A percentile compares a stretch with the other conserved stretches of the same genome.
Evolutionary conservation across 2,797 vertebrate genomes (phyloP).

Genomic region (Anisognathus igniventris): DNA sequence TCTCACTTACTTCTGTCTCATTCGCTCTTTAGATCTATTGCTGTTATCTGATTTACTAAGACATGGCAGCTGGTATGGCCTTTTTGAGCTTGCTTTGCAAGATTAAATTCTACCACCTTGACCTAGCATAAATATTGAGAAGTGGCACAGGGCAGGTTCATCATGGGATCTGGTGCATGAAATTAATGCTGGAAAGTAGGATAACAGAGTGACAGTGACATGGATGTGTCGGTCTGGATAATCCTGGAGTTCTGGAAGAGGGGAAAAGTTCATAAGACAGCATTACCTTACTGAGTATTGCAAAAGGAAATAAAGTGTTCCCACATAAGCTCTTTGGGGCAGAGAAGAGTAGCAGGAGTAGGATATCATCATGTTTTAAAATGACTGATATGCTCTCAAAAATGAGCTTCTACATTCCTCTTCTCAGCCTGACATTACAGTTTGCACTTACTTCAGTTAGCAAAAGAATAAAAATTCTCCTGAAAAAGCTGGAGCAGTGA

Average conservation of each 20-base stretch:
- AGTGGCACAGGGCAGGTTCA: slow-evolving; percentile 48
- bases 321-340: not conserved
- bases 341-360: not conserved
- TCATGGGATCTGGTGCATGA: slow-evolving; percentile 71
- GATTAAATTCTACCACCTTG: slow-evolving; percentile 78
- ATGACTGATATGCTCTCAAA: not conserved
- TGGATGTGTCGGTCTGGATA: slow-evolving; percentile 55
- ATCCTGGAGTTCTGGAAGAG: slow-evolving; percentile 53
- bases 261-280: slow-evolving; percentile 64
- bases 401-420: not conserved
- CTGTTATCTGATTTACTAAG: slow-evolving; percentile 77
- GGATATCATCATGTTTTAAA: not conserved
- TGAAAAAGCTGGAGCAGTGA: not conserved
- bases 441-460: not conserved
- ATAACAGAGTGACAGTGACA: slow-evolving; percentile 63
- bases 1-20: slow-evolving; percentile 64
- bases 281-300: not conserved
- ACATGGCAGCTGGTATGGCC: slow-evolving; percentile 78
- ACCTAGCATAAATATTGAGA: slow-evolving; percentile 72
- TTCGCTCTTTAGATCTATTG: slow-evolving; percentile 78
- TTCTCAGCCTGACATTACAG: not conserved
- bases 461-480: not conserved
- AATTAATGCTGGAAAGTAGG: slow-evolving; percentile 72
- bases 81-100: slow-evolving; percentile 66
- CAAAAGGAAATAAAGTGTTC: not conserved